Evolutionary conservation across 2,113 vertebrate genomes (phyloP), one percentile per base, ranked within the genome.

Genomic region (Tautogolabrus adspersus): DNA sequence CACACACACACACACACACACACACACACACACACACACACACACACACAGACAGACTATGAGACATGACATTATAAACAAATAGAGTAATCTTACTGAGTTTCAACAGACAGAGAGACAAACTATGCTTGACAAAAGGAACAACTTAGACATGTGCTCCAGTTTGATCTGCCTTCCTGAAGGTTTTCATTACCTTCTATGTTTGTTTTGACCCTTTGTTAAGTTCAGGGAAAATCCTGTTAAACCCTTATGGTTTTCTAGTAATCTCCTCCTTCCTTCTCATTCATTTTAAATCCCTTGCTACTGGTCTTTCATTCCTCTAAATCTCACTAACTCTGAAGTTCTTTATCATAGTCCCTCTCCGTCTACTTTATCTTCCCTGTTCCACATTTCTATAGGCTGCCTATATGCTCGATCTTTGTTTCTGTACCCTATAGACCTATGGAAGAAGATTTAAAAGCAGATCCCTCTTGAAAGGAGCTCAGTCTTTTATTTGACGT

Each of bases 391-490:
- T 49, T 73, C 54, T 58, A 15, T 84, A 78, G 74, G 57, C 76
- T 38, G 3, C 15, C 42, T 30, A 42, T 34, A 5, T 16, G 57
- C 65, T 21, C 22, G 15, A n/a, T 70, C 46, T 62, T 65, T 68
- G 66, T 79, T 47, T 78, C 51, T 66, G 62, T 56, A 1, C 15
- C 40, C 12, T 59, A 18, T 34, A 34, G 22, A 55, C 52, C 42
- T 66, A 34, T 58, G 2, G 61, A 42, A 60, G 62, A 9, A 9
- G 19, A 81, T 68, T 58, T 66, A 19, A 54, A 38, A 65, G 40
- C 49, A 42, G 38, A 59, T 47, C 26, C 56, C 18, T 62, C 75
- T 65, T 83, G 62, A 84, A 87, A 82, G 10, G 57, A 52, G 44
- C 47, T 61, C 71, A 16, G 10, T 5, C 15, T 78, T 80, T 68